Base-by-base conservation (phyloP, 2,888 invertebrate species). In the Peribatodes rhomboidaria region DNA sequence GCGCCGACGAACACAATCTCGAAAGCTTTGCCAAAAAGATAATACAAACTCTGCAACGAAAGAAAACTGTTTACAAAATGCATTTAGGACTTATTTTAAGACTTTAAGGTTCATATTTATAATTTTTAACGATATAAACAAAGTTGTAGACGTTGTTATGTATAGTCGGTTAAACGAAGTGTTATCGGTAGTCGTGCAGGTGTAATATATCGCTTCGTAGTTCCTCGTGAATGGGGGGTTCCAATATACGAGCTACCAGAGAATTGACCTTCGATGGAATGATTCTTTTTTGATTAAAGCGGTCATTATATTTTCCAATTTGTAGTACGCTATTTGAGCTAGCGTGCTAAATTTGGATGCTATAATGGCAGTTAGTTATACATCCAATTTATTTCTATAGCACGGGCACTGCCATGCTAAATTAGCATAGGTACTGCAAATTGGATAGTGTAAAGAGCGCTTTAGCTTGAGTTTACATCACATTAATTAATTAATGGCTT, bases 1-100 rank as follows among this genome's bases (percentile, higher is more conserved):
- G 71, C 63, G 68, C 60, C 60, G 44, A 49, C 55, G 59, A 54
- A 61, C 70, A 57, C 37, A 46, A 59, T 62, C 62, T 59, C 52
- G 59, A 60, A 67, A 69, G 65, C 65, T 66, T 27, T 61, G 42
- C 58, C 61, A 59, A 66, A 56, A 54, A 63, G 46, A 14, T 39
- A 14, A 64, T 59, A 35, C 59, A 54, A 69, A 66, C 49, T 46
- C 14, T 35, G 16, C 16, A 53, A 11, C 47, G 13, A 53, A 54
- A 35, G 33, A 2, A 59, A 54, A 11, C 39, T 9, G 6, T 47
- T 35, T 31, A 13, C 13, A 18, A 57, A 53, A 35, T 31, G 2
- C 13, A 37, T 55, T 54, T 42, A 6, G 33, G 11, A 37, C n/a
- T 35, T 44, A 10, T 59, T 9, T 10, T 22, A 37, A 3, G 13